A percentile compares a stretch with the other conserved stretches of the same genome.
phyloP scores from a whole-genome alignment of 2,888 invertebrate genomes.

The Eretmocerus hayati region DNA sequence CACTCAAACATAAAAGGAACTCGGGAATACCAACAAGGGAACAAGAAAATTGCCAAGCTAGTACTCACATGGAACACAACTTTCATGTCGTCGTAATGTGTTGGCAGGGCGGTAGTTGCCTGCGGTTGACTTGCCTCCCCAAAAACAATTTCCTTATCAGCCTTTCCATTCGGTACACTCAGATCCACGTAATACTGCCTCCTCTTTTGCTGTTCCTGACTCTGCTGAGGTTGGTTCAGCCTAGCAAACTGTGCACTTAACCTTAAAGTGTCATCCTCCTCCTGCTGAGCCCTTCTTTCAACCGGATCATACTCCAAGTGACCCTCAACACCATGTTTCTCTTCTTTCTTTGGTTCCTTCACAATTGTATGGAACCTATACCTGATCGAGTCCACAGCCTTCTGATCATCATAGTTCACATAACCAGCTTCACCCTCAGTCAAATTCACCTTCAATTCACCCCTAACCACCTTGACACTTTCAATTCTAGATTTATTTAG shows the following conservation, averaged over 20 bases:
- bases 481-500: conserved; percentile 38
- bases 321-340: conserved; percentile 1
- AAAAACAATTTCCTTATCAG: background rate
- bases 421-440: conserved; percentile 41
- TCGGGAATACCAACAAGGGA: too few species aligned
- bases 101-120: background rate
- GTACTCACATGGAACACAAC: conserved; percentile 12
- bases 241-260: too few species aligned
- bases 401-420: conserved; percentile 39
- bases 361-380: conserved; percentile 41
- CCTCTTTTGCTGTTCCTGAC: background rate
- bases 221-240: too few species aligned
- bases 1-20: too few species aligned
- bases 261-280: conserved; percentile 7
- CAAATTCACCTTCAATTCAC: conserved; percentile 36
- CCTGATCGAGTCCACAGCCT: conserved; percentile 36
- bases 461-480: conserved; percentile 38
- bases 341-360: conserved; percentile 29
- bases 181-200: background rate
- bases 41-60: too few species aligned
- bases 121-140: conserved; percentile 1
- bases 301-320: conserved; percentile 14
- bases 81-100: conserved; percentile 8
- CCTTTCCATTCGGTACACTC: background rate
- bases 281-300: background rate